Percentiles rank a stretch among this genome's conserved stretches.
phyloP scores from a whole-genome alignment of 2,113 vertebrate genomes.

The Probosciger aterrimus region DNA sequence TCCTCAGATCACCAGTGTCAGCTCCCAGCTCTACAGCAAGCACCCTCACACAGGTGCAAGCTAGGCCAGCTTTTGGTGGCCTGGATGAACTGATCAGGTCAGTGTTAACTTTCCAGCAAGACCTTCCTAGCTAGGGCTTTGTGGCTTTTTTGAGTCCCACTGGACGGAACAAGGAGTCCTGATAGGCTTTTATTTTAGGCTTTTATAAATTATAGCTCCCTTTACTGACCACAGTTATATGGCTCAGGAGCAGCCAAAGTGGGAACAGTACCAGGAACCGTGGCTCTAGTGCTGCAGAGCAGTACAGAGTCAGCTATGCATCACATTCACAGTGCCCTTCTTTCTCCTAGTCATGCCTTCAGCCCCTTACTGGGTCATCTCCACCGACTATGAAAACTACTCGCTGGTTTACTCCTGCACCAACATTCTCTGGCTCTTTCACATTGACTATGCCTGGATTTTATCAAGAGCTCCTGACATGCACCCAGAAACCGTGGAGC shows the following conservation, averaged over 20 bases:
- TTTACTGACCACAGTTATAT: neutral
- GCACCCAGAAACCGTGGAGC: slow-evolving; percentile 76
- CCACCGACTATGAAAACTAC: slow-evolving; percentile 86
- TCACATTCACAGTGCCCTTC: neutral
- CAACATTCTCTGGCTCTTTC: slow-evolving; percentile 84
- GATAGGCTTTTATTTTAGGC: neutral
- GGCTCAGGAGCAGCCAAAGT: neutral
- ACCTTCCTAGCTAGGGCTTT: neutral
- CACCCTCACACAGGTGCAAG: neutral
- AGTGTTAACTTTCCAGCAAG: neutral
- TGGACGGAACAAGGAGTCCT: neutral
- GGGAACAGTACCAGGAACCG: neutral
- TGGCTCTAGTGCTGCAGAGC: neutral
- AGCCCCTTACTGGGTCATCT: slow-evolving; percentile 88
- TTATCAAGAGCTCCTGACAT: slow-evolving; percentile 79
- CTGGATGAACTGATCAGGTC: neutral
- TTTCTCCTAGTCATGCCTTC: slow-evolving; percentile 81
- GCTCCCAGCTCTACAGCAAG: neutral
- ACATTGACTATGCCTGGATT: slow-evolving; percentile 88
- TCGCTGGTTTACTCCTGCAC: slow-evolving; percentile 90
- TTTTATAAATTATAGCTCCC: neutral
- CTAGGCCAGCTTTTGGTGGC: neutral
- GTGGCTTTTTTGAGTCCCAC: neutral
- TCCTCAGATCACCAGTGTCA: neutral
- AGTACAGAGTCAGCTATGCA: neutral